Conservation (phyloP, 2,797 vertebrate genomes). For the Pantherophis alleghaniensis region DNA sequence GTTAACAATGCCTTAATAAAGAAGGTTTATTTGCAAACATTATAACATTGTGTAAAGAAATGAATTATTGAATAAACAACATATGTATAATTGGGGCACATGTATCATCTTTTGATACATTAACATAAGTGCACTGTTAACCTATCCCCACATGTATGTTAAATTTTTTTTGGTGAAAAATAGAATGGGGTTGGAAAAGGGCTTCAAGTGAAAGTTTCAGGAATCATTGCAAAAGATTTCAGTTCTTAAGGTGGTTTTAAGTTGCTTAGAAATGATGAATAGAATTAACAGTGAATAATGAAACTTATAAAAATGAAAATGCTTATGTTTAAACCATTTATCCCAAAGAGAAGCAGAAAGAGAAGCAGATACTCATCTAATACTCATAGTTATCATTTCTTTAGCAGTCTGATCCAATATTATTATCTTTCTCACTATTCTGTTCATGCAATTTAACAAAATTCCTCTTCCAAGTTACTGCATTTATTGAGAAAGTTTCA, state of each 20-base stretch:
- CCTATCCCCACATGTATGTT: conserved; percentile 53
- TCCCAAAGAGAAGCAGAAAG: not conserved
- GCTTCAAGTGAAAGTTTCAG: conserved; percentile 25
- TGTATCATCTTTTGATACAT: conserved; percentile 59
- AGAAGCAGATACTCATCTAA: not conserved
- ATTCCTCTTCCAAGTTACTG: not conserved
- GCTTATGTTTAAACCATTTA: not conserved
- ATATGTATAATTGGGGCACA: conserved; percentile 56
- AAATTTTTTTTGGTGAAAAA: conserved; percentile 41
- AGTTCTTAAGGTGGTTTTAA: not conserved
- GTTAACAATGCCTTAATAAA: conserved; percentile 63
- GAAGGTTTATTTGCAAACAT: conserved; percentile 54
- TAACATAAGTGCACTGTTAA: conserved; percentile 51
- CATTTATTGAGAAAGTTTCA: not conserved
- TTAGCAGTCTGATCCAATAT: not conserved
- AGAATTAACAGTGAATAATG: not conserved
- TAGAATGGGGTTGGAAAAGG: not conserved
- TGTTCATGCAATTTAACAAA: not conserved
- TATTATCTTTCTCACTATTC: not conserved
- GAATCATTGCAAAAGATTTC: not conserved
- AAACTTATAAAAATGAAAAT: not conserved
- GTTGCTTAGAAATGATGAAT: not conserved
- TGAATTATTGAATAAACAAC: conserved; percentile 64
- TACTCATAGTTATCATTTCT: not conserved
- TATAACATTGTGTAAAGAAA: conserved; percentile 53